Evolutionary conservation across 2,113 vertebrate species (phyloP), one percentile per base, ranked within the genome.

Genomic region (Chamaea fasciata): DNA sequence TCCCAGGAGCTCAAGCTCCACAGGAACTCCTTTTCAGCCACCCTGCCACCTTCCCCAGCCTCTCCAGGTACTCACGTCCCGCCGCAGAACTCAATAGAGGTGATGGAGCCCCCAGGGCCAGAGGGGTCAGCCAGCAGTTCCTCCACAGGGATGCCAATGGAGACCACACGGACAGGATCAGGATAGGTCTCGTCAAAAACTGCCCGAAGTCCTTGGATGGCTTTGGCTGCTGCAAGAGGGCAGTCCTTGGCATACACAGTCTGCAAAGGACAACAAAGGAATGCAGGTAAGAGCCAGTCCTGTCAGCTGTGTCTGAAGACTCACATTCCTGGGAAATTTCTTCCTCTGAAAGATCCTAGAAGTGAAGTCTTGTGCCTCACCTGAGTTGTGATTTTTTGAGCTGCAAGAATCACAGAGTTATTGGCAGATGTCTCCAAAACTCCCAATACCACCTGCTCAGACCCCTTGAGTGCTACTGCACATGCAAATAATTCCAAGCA

Each of bases 171-270:
- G 42, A 99, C 99, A 0, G 99, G 99, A 95, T 99, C 99, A 0
- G 99, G 99, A 90, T 99, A 99, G 5, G 99, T 99, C 97, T 99
- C 99, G 0, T 99, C 99, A 77, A 99, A 99, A 80, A 99, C 99
- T 2, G 99, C 99, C 9, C 99, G 98, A 95, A 99, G 97, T 17
- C 99, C 99, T 94, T 99, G 99, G 95, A 99, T 99, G 47, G 99
- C 99, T 97, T 99, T 99, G 41, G 99, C 99, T 64, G 97, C 97
- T 13, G 99, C 99, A 0, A 99, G 98, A 8, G 99, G 96, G 28
- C 98, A 98, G 2, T 99, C 99, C 97, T 98, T 98, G 83, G 99
- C 98, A 2, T 99, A 99, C 16, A 99, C 98, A 0, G 97, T 83
- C 99, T 99, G 96, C 28, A 55, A 30, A 16, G n/a, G 33, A 77